Base-by-base conservation (phyloP, 2,888 invertebrate genomes). In the Nasonovia ribisnigri region DNA sequence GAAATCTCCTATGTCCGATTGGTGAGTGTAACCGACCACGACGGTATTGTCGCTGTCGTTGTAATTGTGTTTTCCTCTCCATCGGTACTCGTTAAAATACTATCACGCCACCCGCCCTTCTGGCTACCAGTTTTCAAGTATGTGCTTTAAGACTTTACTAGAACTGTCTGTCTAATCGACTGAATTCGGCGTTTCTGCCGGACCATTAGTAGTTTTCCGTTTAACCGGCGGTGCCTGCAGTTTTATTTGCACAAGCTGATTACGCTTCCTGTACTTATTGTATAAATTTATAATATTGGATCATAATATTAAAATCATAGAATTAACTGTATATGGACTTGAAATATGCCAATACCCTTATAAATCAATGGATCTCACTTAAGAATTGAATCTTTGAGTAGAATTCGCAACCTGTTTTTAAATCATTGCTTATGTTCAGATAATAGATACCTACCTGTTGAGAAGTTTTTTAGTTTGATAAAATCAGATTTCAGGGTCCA, bases 1-100 rank as follows among this genome's bases (percentile, higher is more conserved):
- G 93, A 93, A 93, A 93, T 51, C 88, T 87, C 90, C 87, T 94
- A 84, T 91, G 91, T 88, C 60, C 54, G 77, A 92, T 92, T 92
- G 84, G 94, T 88, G 94, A 93, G 67, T 88, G 60, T 29, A 48
- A 90, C 48, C 46, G 46, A 67, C 67, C 5, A 43, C 42, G 11
- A 42, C n/a, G 42, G 43, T 48, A 4, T 36, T 36, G 67, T 67
- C 16, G 67, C 5, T 67, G 20, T 77, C 36, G 36, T n/a, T 67
- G 67, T 77, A 36, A 77, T 36, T 77, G 8, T 77, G 20, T 77
- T 20, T 20, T 36, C 16, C 77, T 36, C 16, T 77, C 8, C 77
- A 36, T 20, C 3, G 77, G 20, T 36, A 20, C 20, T 77, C 20
- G 36, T 77, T 77, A 36, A 36, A 77, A 20, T 77, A 77, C 36